A percentile compares a stretch with the other conserved stretches of the same genome.
These are phyloP conservation scores for Drosophila trapezifrons DNA, from an alignment of 1,140 invertebrate genomes.

Conservation along the genomic window DNA sequence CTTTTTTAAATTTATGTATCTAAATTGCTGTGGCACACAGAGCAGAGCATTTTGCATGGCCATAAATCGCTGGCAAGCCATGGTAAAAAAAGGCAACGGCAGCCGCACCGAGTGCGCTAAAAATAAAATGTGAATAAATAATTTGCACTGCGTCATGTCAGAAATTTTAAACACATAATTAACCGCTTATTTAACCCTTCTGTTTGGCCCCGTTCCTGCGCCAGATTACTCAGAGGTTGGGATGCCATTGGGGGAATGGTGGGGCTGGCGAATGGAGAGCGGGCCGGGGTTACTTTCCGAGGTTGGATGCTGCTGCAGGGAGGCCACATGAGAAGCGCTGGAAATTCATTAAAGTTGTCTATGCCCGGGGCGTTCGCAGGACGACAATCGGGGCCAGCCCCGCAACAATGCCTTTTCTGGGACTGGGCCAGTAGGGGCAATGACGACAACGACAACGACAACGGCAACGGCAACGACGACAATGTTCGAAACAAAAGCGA, in stretches of 20 bases:
- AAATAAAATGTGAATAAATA: constrained; percentile 81
- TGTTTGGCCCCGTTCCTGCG: constrained; percentile 50
- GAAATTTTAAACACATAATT: constrained; percentile 83
- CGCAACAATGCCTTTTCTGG: constrained; percentile 63
- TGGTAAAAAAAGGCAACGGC: constrained; percentile 14
- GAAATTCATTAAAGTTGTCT: constrained; percentile 82
- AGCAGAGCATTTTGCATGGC: constrained; percentile 55
- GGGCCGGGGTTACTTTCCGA: constrained; percentile 1
- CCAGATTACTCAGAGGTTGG: constrained; percentile 65
- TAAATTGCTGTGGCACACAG: constrained; percentile 62
- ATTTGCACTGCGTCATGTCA: constrained; percentile 81
- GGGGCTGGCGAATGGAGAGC: constrained; percentile 1
- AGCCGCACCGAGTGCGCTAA: constrained; percentile 60
- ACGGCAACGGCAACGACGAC: constrained; percentile 55
- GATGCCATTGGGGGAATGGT: constrained; percentile 20
- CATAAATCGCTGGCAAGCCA: constrained; percentile 59
- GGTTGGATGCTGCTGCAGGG: constrained; percentile 11
- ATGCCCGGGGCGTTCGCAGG: constrained; percentile 78
- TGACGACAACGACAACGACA: constrained; percentile 71
- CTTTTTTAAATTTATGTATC: constrained; percentile 50
- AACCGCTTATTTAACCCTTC: constrained; percentile 82
- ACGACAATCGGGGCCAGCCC: constrained; percentile 76
- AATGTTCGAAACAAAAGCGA: constrained; percentile 79
- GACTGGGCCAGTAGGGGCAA: constrained; percentile 68
- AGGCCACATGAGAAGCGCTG: constrained; percentile 55